phyloP scores from a whole-genome alignment of 2,113 vertebrate genomes.

The Perognathus longimembris region DNA sequence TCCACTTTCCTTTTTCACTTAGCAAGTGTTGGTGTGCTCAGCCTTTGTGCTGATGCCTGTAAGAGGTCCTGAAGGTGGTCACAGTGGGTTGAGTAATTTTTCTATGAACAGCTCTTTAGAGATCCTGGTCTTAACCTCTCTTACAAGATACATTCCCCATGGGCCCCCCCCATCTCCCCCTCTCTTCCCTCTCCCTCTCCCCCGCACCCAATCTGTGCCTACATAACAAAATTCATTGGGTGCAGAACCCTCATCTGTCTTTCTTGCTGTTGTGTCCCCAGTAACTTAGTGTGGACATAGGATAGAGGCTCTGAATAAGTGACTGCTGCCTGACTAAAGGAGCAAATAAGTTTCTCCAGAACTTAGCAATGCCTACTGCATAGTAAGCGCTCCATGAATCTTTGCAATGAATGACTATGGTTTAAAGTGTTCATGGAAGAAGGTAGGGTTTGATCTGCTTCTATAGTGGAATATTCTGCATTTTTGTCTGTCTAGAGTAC shows the following conservation, averaged over 20 bases:
- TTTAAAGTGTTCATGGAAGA: not conserved
- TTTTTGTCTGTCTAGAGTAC: not conserved
- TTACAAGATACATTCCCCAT: not conserved
- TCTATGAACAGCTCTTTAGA: not conserved
- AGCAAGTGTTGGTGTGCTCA: not conserved
- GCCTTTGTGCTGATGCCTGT: not conserved
- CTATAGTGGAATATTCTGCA: not conserved
- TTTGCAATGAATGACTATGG: not conserved
- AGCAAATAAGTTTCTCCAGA: not conserved
- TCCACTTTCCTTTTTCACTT: constrained; percentile 20
- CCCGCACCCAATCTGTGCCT: too few species aligned
- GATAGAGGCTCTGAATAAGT: not conserved
- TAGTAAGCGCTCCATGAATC: not conserved
- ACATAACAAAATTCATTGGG: not conserved
- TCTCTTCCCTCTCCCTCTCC: not conserved
- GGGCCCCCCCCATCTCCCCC: not conserved
- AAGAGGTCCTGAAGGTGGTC: not conserved
- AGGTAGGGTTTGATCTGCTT: not conserved
- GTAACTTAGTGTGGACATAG: not conserved
- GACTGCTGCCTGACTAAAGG: too few species aligned
- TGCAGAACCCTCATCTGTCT: not conserved
- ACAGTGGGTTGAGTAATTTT: not conserved
- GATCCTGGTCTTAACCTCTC: not conserved
- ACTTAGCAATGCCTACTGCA: not conserved
- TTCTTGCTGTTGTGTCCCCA: not conserved